These are phyloP conservation scores for Pogona vitticeps DNA, from an alignment of 2,113 vertebrate species.

Conservation along the genomic window DNA sequence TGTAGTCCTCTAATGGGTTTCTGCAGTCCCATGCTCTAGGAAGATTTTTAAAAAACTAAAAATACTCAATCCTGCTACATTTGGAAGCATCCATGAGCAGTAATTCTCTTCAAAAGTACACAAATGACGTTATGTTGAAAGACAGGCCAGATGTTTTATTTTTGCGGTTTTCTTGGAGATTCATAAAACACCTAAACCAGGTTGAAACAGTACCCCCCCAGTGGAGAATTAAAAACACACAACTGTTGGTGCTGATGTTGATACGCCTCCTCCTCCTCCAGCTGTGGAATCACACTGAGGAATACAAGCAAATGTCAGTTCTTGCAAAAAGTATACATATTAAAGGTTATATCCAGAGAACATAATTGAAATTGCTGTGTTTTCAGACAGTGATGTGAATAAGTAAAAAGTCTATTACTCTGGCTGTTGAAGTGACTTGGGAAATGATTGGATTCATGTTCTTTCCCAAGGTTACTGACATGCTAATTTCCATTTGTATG, in stretches of 20 bases:
- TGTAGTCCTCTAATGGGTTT: too few relatives aligned
- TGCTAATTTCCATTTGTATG: neutral
- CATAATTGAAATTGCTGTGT: constrained; percentile 24
- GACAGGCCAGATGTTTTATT: neutral
- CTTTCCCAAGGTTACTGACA: neutral
- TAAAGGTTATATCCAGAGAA: neutral
- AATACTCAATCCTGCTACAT: too few relatives aligned
- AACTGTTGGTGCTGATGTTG: too few relatives aligned
- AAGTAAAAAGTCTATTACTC: constrained; percentile 9
- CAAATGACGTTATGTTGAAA: too few relatives aligned
- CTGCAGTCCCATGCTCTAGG: too few relatives aligned
- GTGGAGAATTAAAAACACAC: neutral
- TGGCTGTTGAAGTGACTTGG: neutral
- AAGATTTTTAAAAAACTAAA: too few relatives aligned
- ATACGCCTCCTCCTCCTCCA: neutral
- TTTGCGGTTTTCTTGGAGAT: neutral
- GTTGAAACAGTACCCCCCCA: neutral
- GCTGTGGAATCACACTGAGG: neutral
- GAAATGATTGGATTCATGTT: neutral
- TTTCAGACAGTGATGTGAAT: constrained; percentile 24
- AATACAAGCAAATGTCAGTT: constrained; percentile 33
- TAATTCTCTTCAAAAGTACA: too few relatives aligned
- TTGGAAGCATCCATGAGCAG: too few relatives aligned
- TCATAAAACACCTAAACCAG: neutral
- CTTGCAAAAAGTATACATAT: neutral